Conservation (phyloP, 2,888 invertebrate species). For the Netelia virgata region DNA sequence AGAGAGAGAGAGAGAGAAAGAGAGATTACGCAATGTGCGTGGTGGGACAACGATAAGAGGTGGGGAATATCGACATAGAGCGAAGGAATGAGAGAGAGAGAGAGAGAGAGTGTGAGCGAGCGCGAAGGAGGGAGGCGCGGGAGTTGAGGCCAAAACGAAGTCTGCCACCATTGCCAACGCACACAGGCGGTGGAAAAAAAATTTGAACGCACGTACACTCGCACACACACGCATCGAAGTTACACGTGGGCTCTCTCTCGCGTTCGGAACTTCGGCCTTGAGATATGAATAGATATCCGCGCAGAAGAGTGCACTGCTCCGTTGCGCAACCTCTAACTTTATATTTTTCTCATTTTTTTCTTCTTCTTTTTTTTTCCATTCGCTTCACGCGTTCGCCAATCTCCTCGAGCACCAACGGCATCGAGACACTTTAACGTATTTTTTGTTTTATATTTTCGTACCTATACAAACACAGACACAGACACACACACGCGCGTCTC, state of each 20-base stretch:
- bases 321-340: constrained; percentile 78
- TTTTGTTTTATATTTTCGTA: not conserved
- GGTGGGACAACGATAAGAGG: constrained; percentile 28
- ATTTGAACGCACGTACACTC: constrained; percentile 19
- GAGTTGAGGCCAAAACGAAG: constrained; percentile 11
- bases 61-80: constrained; percentile 9
- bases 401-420: not conserved
- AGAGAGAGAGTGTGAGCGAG: not conserved
- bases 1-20: constrained; percentile 7
- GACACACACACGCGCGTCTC: not conserved
- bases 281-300: constrained; percentile 80
- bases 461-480: too few relatives aligned
- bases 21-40: constrained; percentile 60
- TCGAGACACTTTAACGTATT: not conserved
- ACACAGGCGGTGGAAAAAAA: constrained; percentile 13
- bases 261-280: constrained; percentile 78
- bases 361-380: constrained; percentile 23
- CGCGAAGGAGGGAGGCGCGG: constrained; percentile 9
- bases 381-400: constrained; percentile 48
- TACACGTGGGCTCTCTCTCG: constrained; percentile 59
- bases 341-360: constrained; percentile 27
- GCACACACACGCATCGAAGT: constrained; percentile 14
- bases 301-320: constrained; percentile 83
- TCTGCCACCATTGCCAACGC: constrained; percentile 2
- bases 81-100: not conserved